Evolutionary conservation across 2,113 vertebrate species (phyloP).

Genomic region (Nicator chloris): DNA sequence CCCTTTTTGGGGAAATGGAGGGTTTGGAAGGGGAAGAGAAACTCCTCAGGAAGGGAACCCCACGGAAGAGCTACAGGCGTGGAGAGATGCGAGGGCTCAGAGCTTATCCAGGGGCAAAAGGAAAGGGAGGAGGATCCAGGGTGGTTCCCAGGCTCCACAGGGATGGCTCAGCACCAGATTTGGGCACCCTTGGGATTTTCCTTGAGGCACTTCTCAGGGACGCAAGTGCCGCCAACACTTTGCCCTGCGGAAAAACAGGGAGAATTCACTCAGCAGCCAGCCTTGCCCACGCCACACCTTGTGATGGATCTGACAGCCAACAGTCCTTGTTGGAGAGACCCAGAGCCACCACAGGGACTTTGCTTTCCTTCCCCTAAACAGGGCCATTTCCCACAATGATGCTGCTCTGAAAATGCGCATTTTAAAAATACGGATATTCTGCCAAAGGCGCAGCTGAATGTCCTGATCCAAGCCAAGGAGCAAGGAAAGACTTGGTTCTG

Average conservation of each 20-base stretch:
- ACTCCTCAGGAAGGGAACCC: background rate
- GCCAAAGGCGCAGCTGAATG: background rate
- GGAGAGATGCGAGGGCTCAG: background rate
- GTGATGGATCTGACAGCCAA: background rate
- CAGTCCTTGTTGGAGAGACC: background rate
- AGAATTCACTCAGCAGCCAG: background rate
- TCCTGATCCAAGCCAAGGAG: background rate
- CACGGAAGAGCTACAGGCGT: rapidly evolving
- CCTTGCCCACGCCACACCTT: background rate
- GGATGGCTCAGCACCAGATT: background rate
- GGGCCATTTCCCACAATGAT: background rate
- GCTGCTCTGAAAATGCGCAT: background rate
- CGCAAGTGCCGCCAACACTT: background rate
- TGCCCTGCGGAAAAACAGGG: background rate
- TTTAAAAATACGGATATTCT: rapidly evolving
- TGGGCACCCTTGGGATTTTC: background rate
- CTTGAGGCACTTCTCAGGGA: background rate
- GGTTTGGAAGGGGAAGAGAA: background rate
- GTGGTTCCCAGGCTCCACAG: background rate
- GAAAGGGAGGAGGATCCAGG: background rate
- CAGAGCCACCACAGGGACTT: background rate
- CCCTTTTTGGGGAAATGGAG: background rate
- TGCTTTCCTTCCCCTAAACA: background rate
- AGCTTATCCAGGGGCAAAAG: background rate
- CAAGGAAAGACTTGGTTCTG: background rate